Conservation (phyloP, 2,113 vertebrate genomes). For the Coregonus clupeaformis region DNA sequence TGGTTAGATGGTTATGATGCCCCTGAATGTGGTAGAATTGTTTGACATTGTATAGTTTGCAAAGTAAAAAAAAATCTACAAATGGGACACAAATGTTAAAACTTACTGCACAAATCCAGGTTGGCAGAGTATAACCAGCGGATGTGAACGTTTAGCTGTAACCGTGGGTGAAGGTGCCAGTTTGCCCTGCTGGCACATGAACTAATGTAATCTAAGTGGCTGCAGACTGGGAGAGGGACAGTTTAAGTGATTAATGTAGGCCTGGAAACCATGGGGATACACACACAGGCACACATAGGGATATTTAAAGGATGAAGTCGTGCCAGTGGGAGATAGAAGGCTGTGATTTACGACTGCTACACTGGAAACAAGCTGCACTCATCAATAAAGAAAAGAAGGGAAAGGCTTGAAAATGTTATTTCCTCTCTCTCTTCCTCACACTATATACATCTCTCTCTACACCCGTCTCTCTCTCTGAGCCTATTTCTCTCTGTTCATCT, state of each 20-base stretch:
- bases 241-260: constrained; percentile 65
- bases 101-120: not conserved
- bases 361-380: constrained; percentile 46
- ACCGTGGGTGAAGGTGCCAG: constrained; percentile 23
- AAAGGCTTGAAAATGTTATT: constrained; percentile 2
- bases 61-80: not conserved
- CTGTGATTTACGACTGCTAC: constrained; percentile 55
- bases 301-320: constrained; percentile 54
- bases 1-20: too few species aligned
- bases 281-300: constrained; percentile 21
- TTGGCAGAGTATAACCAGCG: not conserved
- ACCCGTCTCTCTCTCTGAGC: not conserved
- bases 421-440: not conserved
- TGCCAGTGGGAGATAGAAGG: constrained; percentile 19
- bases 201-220: constrained; percentile 56
- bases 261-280: constrained; percentile 24
- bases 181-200: constrained; percentile 30
- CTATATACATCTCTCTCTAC: not conserved
- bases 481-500: not conserved
- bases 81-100: not conserved
- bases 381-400: constrained; percentile 32
- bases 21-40: too few species aligned
- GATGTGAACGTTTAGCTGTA: constrained; percentile 9
- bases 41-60: too few species aligned
- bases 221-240: constrained; percentile 44